Conservation (phyloP, 2,888 invertebrate species). For the Bombyx huttoni region DNA sequence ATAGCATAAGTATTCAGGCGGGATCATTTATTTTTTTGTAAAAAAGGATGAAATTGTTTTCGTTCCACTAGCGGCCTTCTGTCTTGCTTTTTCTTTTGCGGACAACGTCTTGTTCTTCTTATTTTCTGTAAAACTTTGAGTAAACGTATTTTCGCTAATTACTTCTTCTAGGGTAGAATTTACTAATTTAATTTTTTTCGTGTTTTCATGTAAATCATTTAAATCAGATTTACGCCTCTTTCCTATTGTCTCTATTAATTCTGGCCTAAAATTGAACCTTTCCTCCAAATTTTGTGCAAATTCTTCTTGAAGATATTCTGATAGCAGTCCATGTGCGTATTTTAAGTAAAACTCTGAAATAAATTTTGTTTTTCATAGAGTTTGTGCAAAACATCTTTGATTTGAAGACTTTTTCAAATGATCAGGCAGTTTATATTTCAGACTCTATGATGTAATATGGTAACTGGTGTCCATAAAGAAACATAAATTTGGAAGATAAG, state of each 20-base stretch:
- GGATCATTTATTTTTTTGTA: constrained; percentile 68
- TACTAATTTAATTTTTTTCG: constrained; percentile 50
- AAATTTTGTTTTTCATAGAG: constrained; percentile 4
- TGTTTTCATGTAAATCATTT: constrained; percentile 37
- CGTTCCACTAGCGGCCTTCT: constrained; percentile 84
- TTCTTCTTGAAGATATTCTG: constrained; percentile 82
- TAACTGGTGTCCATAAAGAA: no score
- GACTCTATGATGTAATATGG: no score
- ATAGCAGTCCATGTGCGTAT: constrained; percentile 85
- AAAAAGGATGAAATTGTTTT: constrained; percentile 88
- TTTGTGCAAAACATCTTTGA: not conserved
- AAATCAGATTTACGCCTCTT: constrained; percentile 69
- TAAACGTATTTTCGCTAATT: constrained; percentile 32
- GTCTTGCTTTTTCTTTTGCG: constrained; percentile 81
- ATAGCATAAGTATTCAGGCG: no score
- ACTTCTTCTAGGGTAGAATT: constrained; percentile 31
- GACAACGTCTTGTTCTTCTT: constrained; percentile 70
- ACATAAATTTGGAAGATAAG: no score
- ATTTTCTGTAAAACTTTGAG: constrained; percentile 31
- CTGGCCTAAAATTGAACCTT: constrained; percentile 76
- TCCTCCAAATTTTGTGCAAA: constrained; percentile 75
- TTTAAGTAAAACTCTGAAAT: constrained; percentile 75
- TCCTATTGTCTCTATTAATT: constrained; percentile 57
- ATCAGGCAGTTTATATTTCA: no score
- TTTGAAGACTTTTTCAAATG: no score